Evolutionary conservation across 2,888 invertebrate genomes (phyloP).

Genomic region (Leptinotarsa rubiginosa): DNA sequence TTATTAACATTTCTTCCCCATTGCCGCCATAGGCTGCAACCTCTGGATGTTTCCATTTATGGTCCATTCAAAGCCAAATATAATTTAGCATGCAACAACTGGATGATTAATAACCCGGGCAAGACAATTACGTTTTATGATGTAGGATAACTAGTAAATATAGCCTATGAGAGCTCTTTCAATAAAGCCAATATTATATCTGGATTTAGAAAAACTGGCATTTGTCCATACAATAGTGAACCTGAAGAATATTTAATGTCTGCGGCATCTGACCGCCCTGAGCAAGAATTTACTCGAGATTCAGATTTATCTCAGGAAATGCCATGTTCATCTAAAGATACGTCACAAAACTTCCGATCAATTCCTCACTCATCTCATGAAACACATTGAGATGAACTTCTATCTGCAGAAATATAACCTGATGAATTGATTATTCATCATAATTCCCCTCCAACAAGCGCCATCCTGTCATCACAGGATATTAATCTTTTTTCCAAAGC

Average conservation of each 20-base stretch:
- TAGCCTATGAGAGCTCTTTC: slow-evolving; percentile 35
- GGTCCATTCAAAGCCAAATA: slow-evolving; percentile 38
- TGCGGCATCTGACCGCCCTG: not conserved
- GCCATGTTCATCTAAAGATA: not conserved
- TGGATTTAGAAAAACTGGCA: slow-evolving; percentile 44
- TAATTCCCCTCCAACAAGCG: slow-evolving; percentile 9
- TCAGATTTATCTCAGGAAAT: not conserved
- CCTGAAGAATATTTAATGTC: not conserved
- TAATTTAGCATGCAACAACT: not conserved
- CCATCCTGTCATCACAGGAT: not conserved
- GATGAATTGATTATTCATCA: not conserved
- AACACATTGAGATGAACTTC: slow-evolving; percentile 9
- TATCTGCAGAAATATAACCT: not conserved
- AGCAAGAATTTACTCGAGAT: not conserved
- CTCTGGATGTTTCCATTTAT: slow-evolving; percentile 50
- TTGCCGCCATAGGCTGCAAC: slow-evolving; percentile 52
- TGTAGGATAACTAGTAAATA: not conserved
- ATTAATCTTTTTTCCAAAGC: slow-evolving; percentile 2
- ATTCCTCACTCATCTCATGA: not conserved
- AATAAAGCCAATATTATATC: slow-evolving; percentile 47
- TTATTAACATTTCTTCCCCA: slow-evolving; percentile 60
- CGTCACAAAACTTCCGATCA: not conserved
- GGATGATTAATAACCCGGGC: not conserved
- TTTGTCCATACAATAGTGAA: slow-evolving; percentile 18
- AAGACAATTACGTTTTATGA: slow-evolving; percentile 3